These are phyloP conservation scores for Tiphia femorata DNA, from an alignment of 2,888 invertebrate genomes.

Conservation along the genomic window DNA sequence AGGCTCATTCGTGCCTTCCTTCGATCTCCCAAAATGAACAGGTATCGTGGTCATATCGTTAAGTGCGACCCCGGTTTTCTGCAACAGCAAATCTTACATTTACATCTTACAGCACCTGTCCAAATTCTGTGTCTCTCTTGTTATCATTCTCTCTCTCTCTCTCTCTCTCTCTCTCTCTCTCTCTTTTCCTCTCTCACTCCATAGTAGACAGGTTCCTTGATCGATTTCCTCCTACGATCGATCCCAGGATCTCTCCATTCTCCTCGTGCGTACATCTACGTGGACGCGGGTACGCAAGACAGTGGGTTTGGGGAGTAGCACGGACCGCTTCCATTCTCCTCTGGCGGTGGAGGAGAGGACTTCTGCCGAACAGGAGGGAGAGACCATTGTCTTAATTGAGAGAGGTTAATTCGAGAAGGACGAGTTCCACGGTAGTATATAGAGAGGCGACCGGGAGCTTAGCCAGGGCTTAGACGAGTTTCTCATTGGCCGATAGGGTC, in stretches of 20 bases:
- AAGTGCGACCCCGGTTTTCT: too few relatives aligned
- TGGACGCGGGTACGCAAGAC: too few relatives aligned
- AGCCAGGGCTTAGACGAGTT: constrained; percentile 37
- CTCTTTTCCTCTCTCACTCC: background rate
- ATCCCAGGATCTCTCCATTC: background rate
- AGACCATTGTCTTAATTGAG: constrained; percentile 51
- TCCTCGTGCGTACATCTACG: too few relatives aligned
- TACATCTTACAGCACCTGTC: too few relatives aligned
- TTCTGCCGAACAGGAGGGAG: constrained; percentile 31
- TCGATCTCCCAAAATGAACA: too few relatives aligned
- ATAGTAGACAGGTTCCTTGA: background rate
- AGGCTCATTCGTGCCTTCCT: too few relatives aligned
- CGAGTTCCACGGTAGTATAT: constrained; percentile 43
- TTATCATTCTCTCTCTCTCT: too few relatives aligned
- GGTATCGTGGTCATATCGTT: too few relatives aligned
- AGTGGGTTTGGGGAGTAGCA: too few relatives aligned
- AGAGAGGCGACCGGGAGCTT: constrained; percentile 43
- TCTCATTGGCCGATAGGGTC: constrained; percentile 34
- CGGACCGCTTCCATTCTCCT: constrained; percentile 41
- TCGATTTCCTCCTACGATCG: background rate
- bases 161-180: background rate
- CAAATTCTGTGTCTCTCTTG: too few relatives aligned
- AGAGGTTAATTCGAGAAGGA: constrained; percentile 51
- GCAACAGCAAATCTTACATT: too few relatives aligned
- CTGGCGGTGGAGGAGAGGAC: constrained; percentile 37